Conservation (phyloP, 2,797 vertebrate species). For the Thaleichthys pacificus region DNA sequence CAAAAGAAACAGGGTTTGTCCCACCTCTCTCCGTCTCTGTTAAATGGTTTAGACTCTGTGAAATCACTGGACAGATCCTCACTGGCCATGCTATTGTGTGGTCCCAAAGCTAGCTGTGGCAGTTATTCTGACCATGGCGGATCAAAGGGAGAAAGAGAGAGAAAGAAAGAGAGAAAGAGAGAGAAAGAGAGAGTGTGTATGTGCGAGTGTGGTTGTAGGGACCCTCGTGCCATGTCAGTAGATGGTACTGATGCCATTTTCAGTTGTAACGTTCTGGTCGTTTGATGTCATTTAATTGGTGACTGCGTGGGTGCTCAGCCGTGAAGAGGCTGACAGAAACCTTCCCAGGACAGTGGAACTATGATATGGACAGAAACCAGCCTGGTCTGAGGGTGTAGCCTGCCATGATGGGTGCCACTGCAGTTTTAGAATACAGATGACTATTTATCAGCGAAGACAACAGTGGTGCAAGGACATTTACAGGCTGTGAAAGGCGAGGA, state of each 20-base stretch:
- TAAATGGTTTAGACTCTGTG: no score
- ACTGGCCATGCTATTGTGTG: no score
- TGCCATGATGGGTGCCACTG: background rate
- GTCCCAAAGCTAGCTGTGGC: no score
- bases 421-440: slow-evolving; percentile 29
- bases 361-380: slow-evolving; percentile 11
- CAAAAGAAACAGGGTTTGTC: no score
- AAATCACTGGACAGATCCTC: no score
- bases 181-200: background rate
- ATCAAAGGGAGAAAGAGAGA: background rate
- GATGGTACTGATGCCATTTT: background rate
- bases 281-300: slow-evolving; percentile 40
- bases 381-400: background rate
- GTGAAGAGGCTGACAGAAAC: slow-evolving; percentile 13
- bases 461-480: slow-evolving; percentile 18
- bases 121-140: no score
- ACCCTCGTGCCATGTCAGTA: background rate
- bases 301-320: slow-evolving; percentile 17
- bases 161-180: background rate
- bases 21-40: no score
- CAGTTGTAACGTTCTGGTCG: slow-evolving; percentile 8
- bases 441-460: slow-evolving; percentile 19
- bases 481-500: slow-evolving; percentile 23
- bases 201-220: background rate
- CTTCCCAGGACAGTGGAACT: slow-evolving; percentile 9